phyloP scores from a whole-genome alignment of 2,797 vertebrate genomes.

The Labroides dimidiatus region DNA sequence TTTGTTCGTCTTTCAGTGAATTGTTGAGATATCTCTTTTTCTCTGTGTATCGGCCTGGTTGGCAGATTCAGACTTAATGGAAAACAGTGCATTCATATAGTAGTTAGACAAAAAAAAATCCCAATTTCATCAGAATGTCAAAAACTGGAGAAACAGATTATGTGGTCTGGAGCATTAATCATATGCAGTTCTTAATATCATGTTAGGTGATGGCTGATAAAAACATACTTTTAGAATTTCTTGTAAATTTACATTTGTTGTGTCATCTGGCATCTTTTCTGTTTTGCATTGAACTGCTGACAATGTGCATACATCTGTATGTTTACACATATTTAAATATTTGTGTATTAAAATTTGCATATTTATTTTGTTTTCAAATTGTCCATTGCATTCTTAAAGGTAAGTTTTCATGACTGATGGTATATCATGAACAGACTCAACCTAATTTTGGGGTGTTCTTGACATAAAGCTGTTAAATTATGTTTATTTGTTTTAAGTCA shows the following conservation, averaged over 20 bases:
- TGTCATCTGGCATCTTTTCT: slow-evolving; percentile 52
- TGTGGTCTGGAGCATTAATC: slow-evolving; percentile 44
- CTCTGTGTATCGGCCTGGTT: slow-evolving; percentile 63
- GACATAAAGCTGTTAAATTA: slow-evolving; percentile 5
- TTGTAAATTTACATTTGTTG: slow-evolving; percentile 59
- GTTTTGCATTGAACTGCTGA: slow-evolving; percentile 81
- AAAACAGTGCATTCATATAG: slow-evolving; percentile 48
- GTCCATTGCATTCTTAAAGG: slow-evolving; percentile 93
- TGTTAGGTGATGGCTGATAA: slow-evolving; percentile 43
- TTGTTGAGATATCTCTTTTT: slow-evolving; percentile 58
- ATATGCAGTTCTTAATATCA: slow-evolving; percentile 38
- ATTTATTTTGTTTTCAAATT: slow-evolving; percentile 80
- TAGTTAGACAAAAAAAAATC: slow-evolving; percentile 51
- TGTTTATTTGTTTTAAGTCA: not conserved
- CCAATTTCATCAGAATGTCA: slow-evolving; percentile 52
- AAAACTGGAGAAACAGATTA: slow-evolving; percentile 51
- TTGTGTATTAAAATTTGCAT: slow-evolving; percentile 83
- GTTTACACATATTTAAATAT: slow-evolving; percentile 80
- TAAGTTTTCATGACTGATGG: slow-evolving; percentile 95
- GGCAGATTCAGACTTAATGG: slow-evolving; percentile 55
- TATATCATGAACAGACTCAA: slow-evolving; percentile 95
- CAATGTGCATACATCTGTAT: slow-evolving; percentile 75
- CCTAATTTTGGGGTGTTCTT: slow-evolving; percentile 81
- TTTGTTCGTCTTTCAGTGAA: slow-evolving; percentile 59
- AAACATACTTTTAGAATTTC: slow-evolving; percentile 44